Evolutionary conservation across 2,113 vertebrate genomes (phyloP).

Genomic region (Psittacula cyanocephala): DNA sequence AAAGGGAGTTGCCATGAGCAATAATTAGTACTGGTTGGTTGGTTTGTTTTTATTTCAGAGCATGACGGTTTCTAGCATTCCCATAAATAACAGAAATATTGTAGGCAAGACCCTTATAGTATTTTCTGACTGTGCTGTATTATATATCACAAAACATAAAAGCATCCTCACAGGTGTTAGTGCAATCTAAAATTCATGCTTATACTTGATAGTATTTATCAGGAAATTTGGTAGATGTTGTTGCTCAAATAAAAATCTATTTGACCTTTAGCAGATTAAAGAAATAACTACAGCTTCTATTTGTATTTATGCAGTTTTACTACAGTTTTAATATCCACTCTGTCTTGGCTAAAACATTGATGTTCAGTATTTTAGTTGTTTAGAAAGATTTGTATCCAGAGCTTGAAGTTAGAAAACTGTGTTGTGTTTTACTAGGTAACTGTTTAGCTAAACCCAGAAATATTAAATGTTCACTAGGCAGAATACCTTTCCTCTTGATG

Average conservation of each 20-base stretch:
- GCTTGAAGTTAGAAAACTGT: neutral
- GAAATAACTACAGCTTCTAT: neutral
- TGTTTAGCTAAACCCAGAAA: neutral
- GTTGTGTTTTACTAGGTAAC: neutral
- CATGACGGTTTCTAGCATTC: neutral
- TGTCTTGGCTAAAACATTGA: neutral
- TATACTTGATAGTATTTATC: neutral
- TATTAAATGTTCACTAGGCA: neutral
- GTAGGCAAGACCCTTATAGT: neutral
- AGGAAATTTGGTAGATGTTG: neutral
- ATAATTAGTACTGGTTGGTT: neutral
- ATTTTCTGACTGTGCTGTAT: neutral
- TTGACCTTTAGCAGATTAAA: neutral
- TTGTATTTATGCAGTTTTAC: neutral
- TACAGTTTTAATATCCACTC: neutral
- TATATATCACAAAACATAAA: neutral
- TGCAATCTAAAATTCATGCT: neutral
- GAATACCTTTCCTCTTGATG: neutral
- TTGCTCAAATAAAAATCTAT: neutral
- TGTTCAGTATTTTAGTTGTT: neutral
- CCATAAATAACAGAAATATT: neutral
- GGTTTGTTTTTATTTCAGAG: neutral
- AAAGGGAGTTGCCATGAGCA: neutral
- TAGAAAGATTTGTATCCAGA: neutral
- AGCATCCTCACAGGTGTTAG: neutral